Evolutionary conservation across 2,888 invertebrate species (phyloP).

Genomic region (Cyclophora albipunctata): DNA sequence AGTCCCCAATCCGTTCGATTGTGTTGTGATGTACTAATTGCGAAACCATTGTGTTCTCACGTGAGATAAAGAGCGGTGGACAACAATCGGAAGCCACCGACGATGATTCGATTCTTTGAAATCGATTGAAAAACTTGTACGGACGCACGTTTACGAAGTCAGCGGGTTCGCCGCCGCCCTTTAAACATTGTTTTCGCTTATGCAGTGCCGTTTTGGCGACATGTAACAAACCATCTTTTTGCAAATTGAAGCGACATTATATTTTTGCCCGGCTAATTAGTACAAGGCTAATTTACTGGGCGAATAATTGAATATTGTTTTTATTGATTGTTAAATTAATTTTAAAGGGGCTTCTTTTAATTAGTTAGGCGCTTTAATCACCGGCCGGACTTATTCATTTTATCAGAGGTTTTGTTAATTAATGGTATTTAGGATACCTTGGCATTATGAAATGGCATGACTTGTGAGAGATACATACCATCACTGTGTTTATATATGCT

Average conservation of each 20-base stretch:
- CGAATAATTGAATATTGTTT: no score
- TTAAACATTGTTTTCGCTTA: constrained; percentile 49
- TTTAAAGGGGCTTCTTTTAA: no score
- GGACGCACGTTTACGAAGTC: constrained; percentile 73
- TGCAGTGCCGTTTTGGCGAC: constrained; percentile 31
- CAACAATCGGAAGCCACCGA: constrained; percentile 71
- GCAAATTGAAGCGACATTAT: neutral
- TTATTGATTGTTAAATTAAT: no score
- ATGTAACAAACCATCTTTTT: constrained; percentile 5
- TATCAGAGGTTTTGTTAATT: no score
- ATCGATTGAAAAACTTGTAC: constrained; percentile 68
- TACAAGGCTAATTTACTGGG: neutral
- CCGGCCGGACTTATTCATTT: no score
- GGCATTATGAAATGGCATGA: neutral
- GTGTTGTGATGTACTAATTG: constrained; percentile 46
- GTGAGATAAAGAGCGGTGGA: constrained; percentile 57
- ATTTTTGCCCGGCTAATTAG: neutral
- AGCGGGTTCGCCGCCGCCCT: constrained; percentile 59
- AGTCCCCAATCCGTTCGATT: constrained; percentile 43
- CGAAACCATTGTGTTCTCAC: constrained; percentile 70
- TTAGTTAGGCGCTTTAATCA: no score
- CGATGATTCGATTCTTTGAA: constrained; percentile 64
- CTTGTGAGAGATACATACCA: constrained; percentile 36
- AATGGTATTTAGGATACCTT: neutral
- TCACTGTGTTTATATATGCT: constrained; percentile 39